These are phyloP conservation scores for Epinotia brunnichana DNA, from an alignment of 2,888 invertebrate species.

Conservation along the genomic window DNA sequence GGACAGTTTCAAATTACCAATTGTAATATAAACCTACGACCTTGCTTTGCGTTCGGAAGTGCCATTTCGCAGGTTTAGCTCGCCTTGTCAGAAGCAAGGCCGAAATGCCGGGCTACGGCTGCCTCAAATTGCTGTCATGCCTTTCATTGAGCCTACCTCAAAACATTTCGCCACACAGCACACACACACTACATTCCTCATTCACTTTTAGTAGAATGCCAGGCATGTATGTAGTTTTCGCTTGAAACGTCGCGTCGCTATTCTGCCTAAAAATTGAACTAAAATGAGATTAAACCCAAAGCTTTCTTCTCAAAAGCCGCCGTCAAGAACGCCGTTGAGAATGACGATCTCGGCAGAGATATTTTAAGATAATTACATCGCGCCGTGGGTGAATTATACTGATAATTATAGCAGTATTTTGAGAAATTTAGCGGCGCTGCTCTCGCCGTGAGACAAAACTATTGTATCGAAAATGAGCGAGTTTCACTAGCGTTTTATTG, in stretches of 20 bases:
- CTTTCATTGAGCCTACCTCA: conserved; percentile 4
- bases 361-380: conserved; percentile 39
- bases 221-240: not conserved
- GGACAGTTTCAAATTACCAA: conserved; percentile 9
- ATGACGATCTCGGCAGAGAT: conserved; percentile 19
- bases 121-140: conserved; percentile 32
- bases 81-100: conserved; percentile 65
- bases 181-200: not conserved
- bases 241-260: not conserved
- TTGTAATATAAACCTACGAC: conserved; percentile 49
- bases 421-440: conserved; percentile 18
- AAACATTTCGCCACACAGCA: conserved; percentile 2
- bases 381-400: conserved; percentile 37
- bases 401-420: conserved; percentile 37
- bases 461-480: conserved; percentile 28
- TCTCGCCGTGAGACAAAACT: conserved; percentile 27
- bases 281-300: conserved; percentile 22
- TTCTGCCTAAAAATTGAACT: conserved; percentile 2
- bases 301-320: conserved; percentile 29
- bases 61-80: conserved; percentile 64
- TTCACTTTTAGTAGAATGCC: conserved; percentile 11
- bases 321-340: conserved; percentile 19
- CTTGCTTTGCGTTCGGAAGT: conserved; percentile 70
- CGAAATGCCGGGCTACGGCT: conserved; percentile 45
- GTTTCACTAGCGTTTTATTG: conserved; percentile 32